Evolutionary conservation across 2,797 vertebrate species (phyloP).

Genomic region (Triplophysa yarkandensis): DNA sequence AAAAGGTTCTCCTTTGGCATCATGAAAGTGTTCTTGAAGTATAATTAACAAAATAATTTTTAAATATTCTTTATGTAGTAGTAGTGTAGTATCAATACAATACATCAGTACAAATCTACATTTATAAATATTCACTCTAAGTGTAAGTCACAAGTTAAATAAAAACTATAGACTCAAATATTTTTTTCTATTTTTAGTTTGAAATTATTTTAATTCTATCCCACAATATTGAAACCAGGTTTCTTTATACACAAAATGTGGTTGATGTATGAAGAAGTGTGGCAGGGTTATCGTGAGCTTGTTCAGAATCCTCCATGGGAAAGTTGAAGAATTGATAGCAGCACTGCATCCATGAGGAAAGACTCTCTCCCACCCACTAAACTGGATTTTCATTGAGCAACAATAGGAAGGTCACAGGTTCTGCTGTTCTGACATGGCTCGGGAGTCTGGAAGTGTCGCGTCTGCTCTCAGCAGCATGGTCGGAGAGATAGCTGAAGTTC

Average conservation of each 20-base stretch:
- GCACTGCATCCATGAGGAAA: background rate
- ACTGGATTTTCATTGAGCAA: conserved; percentile 35
- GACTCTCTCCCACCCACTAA: conserved; percentile 6
- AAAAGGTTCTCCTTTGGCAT: too few species aligned
- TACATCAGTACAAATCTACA: too few species aligned
- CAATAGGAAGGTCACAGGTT: background rate
- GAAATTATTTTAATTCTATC: background rate
- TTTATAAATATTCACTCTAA: too few species aligned
- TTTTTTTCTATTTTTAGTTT: too few species aligned
- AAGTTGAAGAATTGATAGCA: conserved; percentile 23
- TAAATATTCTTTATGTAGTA: too few species aligned
- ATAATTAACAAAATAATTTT: too few species aligned
- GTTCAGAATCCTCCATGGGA: conserved; percentile 32
- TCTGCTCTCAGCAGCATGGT: conserved; percentile 17
- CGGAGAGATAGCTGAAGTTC: conserved; percentile 33
- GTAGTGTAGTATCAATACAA: too few species aligned
- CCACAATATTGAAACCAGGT: background rate
- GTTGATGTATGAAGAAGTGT: background rate
- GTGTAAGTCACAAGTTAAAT: too few species aligned
- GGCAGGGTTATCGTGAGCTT: background rate
- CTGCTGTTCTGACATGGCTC: background rate
- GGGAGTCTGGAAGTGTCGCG: background rate
- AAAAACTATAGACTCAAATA: too few species aligned
- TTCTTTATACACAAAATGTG: background rate
- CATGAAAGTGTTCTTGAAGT: too few species aligned